phyloP scores from a whole-genome alignment of 2,797 vertebrate genomes.

The Syngnathus acus region DNA sequence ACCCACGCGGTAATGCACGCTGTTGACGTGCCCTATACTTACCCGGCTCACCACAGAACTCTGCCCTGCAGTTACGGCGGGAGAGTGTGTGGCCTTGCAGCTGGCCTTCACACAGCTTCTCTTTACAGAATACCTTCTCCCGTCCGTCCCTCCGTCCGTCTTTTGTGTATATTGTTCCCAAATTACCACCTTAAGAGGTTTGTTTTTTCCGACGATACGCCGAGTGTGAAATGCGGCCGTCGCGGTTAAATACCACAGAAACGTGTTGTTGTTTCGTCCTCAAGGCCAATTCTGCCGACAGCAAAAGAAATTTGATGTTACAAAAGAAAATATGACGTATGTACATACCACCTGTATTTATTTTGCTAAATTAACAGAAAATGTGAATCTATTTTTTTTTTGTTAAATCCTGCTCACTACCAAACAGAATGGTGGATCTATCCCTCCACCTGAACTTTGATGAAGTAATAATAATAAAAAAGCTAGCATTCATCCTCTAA shows the following conservation, averaged over 20 bases:
- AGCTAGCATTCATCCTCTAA: constrained; percentile 22
- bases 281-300: neutral
- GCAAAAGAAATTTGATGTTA: neutral
- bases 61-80: constrained; percentile 60
- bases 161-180: constrained; percentile 9
- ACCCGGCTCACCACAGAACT: constrained; percentile 58
- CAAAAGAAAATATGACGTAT: neutral
- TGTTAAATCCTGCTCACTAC: too few relatives aligned
- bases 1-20: constrained; percentile 59
- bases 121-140: neutral
- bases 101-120: constrained; percentile 42
- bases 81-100: constrained; percentile 27
- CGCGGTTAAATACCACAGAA: neutral
- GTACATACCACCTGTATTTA: neutral
- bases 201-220: neutral
- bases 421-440: too few relatives aligned
- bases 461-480: neutral
- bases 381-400: too few relatives aligned
- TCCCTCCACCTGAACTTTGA: too few relatives aligned
- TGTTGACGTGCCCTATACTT: constrained; percentile 63
- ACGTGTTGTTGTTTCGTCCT: neutral
- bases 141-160: too few relatives aligned
- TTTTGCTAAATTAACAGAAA: neutral
- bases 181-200: neutral
- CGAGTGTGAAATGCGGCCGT: neutral